Evolutionary conservation across 2,888 invertebrate genomes (phyloP).

Genomic region (Linnaemya tessellans): DNA sequence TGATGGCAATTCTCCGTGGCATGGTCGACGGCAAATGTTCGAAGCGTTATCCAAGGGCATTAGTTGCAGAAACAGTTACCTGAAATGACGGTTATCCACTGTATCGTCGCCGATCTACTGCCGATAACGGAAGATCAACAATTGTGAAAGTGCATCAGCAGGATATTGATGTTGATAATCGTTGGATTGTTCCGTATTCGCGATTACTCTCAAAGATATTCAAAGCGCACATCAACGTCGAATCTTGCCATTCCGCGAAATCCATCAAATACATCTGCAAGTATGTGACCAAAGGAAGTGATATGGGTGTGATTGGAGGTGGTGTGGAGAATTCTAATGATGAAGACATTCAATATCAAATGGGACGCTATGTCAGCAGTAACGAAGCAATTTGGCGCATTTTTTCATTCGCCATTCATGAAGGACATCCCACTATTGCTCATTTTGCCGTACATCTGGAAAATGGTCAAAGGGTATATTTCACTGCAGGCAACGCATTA

Average conservation of each 20-base stretch:
- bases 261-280: conserved; percentile 2
- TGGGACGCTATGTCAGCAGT: conserved; percentile 15
- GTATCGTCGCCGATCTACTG: not conserved
- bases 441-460: conserved; percentile 73
- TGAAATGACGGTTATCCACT: not conserved
- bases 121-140: not conserved
- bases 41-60: not conserved
- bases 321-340: not conserved
- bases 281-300: not conserved
- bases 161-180: not conserved
- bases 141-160: not conserved
- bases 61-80: not conserved
- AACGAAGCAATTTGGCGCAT: conserved; percentile 38
- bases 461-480: conserved; percentile 77
- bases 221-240: not conserved
- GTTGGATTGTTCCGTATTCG: no score
- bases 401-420: conserved; percentile 24
- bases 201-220: no score
- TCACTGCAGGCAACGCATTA: conserved; percentile 71
- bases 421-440: conserved; percentile 48
- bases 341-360: not conserved
- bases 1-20: not conserved
- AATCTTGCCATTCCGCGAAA: not conserved
- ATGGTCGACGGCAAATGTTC: not conserved
- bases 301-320: conserved; percentile 3